Conservation (phyloP, 2,113 vertebrate genomes). For the Blennius ocellaris region DNA sequence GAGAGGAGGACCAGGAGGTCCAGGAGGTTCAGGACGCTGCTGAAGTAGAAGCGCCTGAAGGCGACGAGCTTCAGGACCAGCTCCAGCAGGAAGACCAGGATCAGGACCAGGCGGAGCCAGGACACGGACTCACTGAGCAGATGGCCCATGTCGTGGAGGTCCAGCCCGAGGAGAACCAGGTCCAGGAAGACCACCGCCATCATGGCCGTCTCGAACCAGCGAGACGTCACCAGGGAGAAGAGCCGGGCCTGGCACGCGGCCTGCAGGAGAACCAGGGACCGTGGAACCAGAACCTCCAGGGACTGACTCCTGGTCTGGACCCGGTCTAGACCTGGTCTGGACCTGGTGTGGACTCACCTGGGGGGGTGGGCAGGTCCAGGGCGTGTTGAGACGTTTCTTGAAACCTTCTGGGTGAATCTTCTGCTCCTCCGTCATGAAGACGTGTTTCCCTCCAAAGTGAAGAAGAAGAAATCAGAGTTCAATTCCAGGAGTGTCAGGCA, state of each 20-base stretch:
- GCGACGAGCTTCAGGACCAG: conserved; percentile 90
- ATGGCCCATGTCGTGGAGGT: conserved; percentile 84
- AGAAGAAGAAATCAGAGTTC: not conserved
- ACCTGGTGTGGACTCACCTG: conserved; percentile 22
- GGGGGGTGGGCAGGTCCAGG: conserved; percentile 8
- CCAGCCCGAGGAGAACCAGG: conserved; percentile 92
- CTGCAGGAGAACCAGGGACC: conserved; percentile 6
- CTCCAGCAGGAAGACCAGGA: conserved; percentile 89
- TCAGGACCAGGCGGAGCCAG: conserved; percentile 85
- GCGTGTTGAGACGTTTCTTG: conserved; percentile 84
- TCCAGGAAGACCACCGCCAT: conserved; percentile 92
- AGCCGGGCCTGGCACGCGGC: conserved; percentile 74
- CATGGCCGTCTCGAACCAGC: conserved; percentile 89
- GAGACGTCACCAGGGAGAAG: conserved; percentile 88
- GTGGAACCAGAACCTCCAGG: not conserved
- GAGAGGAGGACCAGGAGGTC: conserved; percentile 91
- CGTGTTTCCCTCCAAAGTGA: conserved; percentile 91
- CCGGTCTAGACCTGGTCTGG: too few relatives aligned
- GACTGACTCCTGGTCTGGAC: too few relatives aligned
- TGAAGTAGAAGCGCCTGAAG: conserved; percentile 89
- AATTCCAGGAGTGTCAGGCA: not conserved
- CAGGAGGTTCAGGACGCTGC: conserved; percentile 89
- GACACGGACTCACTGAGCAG: conserved; percentile 81
- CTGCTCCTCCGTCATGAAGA: conserved; percentile 94
- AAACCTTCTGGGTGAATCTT: conserved; percentile 90